phyloP scores from a whole-genome alignment of 2,113 vertebrate genomes.

The Heterocephalus glaber region DNA sequence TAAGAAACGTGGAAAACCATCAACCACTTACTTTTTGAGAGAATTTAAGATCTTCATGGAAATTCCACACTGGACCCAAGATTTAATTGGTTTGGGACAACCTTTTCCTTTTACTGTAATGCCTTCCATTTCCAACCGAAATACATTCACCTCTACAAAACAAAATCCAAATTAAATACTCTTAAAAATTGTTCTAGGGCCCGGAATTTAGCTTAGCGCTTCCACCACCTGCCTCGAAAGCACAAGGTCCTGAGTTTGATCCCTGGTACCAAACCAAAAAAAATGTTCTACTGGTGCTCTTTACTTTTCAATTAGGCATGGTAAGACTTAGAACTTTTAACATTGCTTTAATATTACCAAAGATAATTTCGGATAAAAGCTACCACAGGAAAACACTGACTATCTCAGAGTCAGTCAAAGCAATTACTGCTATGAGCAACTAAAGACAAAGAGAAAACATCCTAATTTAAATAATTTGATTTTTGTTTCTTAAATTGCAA shows the following conservation, averaged over 20 bases:
- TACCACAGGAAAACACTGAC: not conserved
- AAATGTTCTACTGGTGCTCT: not conserved
- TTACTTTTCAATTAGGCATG: not conserved
- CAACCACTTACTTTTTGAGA: slow-evolving; percentile 93
- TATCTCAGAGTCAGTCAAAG: not conserved
- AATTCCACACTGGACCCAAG: slow-evolving; percentile 99
- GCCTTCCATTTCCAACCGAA: slow-evolving; percentile 95
- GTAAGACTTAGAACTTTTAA: not conserved
- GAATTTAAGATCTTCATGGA: slow-evolving; percentile 98
- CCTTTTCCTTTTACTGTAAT: slow-evolving; percentile 97
- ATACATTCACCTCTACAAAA: slow-evolving; percentile 92
- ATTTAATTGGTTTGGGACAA: slow-evolving; percentile 98
- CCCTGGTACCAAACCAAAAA: too few species aligned
- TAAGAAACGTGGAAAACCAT: not conserved
- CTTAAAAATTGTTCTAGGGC: not conserved
- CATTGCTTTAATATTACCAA: not conserved
- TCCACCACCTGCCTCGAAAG: too few species aligned
- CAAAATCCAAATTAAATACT: slow-evolving; percentile 72
- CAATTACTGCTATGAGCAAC: not conserved
- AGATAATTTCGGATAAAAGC: not conserved
- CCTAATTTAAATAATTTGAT: not conserved
- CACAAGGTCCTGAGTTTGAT: too few species aligned
- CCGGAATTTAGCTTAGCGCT: too few species aligned
- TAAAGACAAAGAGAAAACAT: not conserved
- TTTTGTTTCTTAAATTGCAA: slow-evolving; percentile 13